These are phyloP conservation scores for Sebastes melanostomus DNA, from an alignment of 2,797 vertebrate species.

Conservation along the genomic window DNA sequence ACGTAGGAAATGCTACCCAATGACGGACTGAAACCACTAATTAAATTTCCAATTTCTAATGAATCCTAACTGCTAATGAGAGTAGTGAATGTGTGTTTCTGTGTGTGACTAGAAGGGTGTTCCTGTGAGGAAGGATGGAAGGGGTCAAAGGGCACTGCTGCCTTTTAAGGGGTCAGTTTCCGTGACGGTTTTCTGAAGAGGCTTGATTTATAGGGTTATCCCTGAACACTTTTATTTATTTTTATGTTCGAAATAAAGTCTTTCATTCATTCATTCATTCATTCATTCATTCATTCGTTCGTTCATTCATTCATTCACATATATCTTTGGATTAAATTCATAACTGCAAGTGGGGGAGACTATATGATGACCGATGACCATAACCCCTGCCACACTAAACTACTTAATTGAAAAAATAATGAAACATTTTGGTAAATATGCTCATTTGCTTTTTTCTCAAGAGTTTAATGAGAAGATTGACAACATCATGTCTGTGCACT, in stretches of 20 bases:
- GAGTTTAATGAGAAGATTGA: neutral
- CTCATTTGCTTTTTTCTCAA: neutral
- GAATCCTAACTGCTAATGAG: slow-evolving; percentile 80
- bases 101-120: slow-evolving; percentile 33
- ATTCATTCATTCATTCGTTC: too few species aligned
- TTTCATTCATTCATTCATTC: too few species aligned
- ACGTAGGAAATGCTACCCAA: slow-evolving; percentile 61
- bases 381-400: neutral
- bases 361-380: neutral
- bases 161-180: slow-evolving; percentile 46
- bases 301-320: neutral
- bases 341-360: neutral
- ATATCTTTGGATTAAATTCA: neutral
- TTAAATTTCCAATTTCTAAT: slow-evolving; percentile 81
- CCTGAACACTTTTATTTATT: neutral
- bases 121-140: slow-evolving; percentile 39
- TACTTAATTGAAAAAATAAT: neutral
- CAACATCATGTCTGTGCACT: neutral
- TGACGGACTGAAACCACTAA: slow-evolving; percentile 74
- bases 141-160: slow-evolving; percentile 62
- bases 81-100: slow-evolving; percentile 40
- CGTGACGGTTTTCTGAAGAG: neutral
- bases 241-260: too few species aligned
- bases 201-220: neutral
- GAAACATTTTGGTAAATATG: neutral